Conservation (phyloP, 2,797 vertebrate species). For the Dendrocincla fuliginosa region DNA sequence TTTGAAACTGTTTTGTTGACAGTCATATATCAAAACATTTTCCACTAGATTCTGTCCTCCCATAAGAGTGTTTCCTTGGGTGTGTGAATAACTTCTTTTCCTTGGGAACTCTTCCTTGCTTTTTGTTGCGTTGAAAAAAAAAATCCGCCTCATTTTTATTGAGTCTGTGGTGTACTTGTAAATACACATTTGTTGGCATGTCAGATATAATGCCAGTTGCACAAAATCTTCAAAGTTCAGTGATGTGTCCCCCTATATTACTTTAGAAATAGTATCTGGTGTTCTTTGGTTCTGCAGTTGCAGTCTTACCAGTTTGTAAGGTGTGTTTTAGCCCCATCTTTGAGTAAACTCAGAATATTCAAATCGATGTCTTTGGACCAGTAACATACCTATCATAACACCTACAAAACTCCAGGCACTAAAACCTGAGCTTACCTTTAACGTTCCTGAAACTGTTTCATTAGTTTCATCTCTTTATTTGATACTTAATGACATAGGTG, state of each 20-base stretch:
- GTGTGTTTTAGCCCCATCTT: accelerated
- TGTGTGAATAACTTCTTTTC: not conserved
- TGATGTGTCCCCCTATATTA: not conserved
- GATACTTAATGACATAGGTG: not conserved
- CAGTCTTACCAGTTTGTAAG: not conserved
- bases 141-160: not conserved
- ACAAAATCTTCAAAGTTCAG: not conserved
- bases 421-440: not conserved
- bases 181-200: accelerated
- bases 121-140: not conserved
- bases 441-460: not conserved
- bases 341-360: not conserved
- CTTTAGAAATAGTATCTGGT: not conserved
- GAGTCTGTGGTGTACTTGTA: not conserved
- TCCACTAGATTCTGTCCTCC: not conserved
- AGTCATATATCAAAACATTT: not conserved
- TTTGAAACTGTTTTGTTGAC: not conserved
- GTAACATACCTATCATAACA: not conserved
- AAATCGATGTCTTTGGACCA: not conserved
- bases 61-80: not conserved
- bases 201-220: not conserved
- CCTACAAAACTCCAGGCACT: not conserved
- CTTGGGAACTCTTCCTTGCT: not conserved
- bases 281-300: not conserved
- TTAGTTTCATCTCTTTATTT: not conserved